Evolutionary conservation across 64 coral and sea anemone species (phyloP).

Genomic region (Stichodactyla mertensii): DNA sequence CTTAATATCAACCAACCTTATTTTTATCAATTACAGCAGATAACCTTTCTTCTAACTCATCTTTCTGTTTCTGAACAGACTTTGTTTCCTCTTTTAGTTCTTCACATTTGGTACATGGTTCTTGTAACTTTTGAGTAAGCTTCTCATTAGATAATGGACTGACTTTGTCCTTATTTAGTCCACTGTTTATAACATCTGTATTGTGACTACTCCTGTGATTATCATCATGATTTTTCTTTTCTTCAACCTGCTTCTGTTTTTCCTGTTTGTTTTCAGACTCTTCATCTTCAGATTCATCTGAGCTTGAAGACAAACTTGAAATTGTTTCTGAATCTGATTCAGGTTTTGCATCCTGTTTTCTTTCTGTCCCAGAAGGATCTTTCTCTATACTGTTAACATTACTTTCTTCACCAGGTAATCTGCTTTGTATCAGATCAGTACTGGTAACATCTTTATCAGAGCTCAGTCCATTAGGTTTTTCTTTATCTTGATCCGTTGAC

Average conservation of each 20-base stretch:
- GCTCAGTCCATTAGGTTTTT: not conserved
- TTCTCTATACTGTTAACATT: not conserved
- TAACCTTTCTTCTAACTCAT: not conserved
- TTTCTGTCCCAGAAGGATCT: not conserved
- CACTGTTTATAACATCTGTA: not conserved
- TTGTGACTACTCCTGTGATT: not conserved
- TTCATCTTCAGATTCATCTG: slow-evolving; percentile 3
- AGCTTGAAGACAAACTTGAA: not conserved
- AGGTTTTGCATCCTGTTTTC: not conserved
- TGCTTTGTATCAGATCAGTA: not conserved
- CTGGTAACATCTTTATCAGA: not conserved
- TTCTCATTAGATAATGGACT: not conserved
- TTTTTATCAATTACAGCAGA: not conserved
- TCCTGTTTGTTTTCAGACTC: not conserved
- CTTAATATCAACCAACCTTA: not conserved
- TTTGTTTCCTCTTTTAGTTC: not conserved
- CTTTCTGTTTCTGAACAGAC: not conserved
- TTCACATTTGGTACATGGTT: not conserved
- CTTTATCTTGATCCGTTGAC: not conserved
- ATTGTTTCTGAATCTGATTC: not conserved
- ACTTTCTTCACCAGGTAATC: not conserved
- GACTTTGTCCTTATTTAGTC: not conserved
- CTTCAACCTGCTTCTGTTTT: not conserved
- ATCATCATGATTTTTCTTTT: not conserved
- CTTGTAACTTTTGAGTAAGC: not conserved